phyloP scores from a whole-genome alignment of 2,113 vertebrate genomes.

The Lipophrys pholis region DNA sequence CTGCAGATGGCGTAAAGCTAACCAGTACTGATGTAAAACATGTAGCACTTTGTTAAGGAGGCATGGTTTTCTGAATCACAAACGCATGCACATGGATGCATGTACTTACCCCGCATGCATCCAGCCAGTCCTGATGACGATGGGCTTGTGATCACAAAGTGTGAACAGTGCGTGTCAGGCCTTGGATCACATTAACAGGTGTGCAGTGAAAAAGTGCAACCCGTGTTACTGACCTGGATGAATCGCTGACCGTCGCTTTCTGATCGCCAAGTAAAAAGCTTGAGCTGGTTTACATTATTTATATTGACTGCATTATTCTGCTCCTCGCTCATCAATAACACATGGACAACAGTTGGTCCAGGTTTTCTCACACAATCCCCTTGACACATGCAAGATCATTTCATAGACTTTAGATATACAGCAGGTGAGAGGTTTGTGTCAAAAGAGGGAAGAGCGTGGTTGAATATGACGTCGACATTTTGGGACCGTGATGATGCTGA shows the following conservation, averaged over 20 bases:
- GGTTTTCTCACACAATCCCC: slow-evolving; percentile 31
- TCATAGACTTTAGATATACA: slow-evolving; percentile 1
- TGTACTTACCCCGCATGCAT: slow-evolving; percentile 2
- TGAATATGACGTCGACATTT: not conserved
- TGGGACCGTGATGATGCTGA: not conserved
- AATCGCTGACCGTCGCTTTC: slow-evolving; percentile 21
- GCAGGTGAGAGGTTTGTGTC: not conserved
- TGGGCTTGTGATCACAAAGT: slow-evolving; percentile 41
- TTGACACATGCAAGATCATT: slow-evolving; percentile 11
- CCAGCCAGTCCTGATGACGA: slow-evolving; percentile 33
- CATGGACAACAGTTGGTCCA: slow-evolving; percentile 55
- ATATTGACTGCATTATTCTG: slow-evolving; percentile 55
- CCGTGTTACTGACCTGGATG: slow-evolving; percentile 18
- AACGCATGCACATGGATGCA: not conserved
- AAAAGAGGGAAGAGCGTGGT: not conserved
- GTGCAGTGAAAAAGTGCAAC: slow-evolving; percentile 22
- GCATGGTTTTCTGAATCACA: slow-evolving; percentile 9
- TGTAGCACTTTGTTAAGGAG: slow-evolving; percentile 19
- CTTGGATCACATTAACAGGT: slow-evolving; percentile 36
- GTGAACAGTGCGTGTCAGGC: slow-evolving; percentile 26
- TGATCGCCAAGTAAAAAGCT: slow-evolving; percentile 36
- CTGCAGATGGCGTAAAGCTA: slow-evolving; percentile 19
- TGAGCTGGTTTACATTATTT: slow-evolving; percentile 56
- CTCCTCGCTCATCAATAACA: slow-evolving; percentile 63
- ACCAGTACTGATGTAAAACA: slow-evolving; percentile 22